Percentiles rank a stretch among this genome's conserved stretches.
phyloP scores from a whole-genome alignment of 2,797 vertebrate species.

The Lutra lutra region DNA sequence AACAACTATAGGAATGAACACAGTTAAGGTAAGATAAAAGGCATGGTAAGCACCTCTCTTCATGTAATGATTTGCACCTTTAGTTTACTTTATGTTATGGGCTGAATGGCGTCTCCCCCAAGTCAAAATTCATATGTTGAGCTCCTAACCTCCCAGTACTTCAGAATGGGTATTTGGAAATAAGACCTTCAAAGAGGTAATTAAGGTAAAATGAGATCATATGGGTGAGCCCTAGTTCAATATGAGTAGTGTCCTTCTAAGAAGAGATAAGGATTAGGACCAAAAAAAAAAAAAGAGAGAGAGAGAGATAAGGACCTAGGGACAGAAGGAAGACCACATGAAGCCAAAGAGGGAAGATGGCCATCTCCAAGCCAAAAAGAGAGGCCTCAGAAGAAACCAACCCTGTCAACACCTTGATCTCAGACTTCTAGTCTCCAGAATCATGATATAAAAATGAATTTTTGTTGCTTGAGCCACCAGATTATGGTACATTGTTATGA shows the following conservation, averaged over 20 bases:
- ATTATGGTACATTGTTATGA: background rate
- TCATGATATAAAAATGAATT: background rate
- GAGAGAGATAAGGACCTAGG: background rate
- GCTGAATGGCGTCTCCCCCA: background rate
- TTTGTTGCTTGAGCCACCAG: background rate
- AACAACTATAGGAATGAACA: background rate
- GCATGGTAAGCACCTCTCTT: background rate
- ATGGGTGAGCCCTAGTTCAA: background rate
- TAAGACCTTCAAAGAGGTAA: background rate
- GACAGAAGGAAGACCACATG: background rate
- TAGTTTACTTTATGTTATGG: background rate
- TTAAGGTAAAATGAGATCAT: background rate
- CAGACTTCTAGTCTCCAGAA: background rate
- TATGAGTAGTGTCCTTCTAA: background rate
- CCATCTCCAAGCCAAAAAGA: background rate
- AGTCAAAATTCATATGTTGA: background rate
- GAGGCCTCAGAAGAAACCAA: background rate
- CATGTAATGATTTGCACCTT: background rate
- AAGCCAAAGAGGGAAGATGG: background rate
- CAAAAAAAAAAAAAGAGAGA: background rate
- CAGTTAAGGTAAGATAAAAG: background rate
- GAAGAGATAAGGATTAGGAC: background rate
- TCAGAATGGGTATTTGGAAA: background rate
- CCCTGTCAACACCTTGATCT: background rate
- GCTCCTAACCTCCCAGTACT: background rate